Evolutionary conservation across 2,113 vertebrate species (phyloP).

Genomic region (Cyprinodon brontotheroides): DNA sequence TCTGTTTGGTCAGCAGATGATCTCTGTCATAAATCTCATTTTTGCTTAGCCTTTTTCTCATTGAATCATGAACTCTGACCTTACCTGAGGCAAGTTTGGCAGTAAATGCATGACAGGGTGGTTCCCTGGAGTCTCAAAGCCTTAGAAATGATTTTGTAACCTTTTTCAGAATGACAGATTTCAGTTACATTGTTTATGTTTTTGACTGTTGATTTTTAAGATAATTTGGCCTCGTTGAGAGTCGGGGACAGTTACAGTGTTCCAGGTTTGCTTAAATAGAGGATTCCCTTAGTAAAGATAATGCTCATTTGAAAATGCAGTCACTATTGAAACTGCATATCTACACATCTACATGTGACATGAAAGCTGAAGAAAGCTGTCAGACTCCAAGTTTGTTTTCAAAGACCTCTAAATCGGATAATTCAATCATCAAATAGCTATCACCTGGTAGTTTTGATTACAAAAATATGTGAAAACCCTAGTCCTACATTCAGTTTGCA

Average conservation of each 20-base stretch:
- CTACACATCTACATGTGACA: too few relatives aligned
- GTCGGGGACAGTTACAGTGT: too few relatives aligned
- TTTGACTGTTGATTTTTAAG: background rate
- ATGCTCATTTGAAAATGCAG: background rate
- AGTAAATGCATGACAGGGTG: too few relatives aligned
- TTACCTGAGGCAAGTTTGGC: background rate
- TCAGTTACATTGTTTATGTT: background rate
- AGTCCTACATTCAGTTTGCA: background rate
- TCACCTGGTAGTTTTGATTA: too few relatives aligned
- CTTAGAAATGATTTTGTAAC: background rate
- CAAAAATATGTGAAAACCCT: background rate
- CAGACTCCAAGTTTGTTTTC: too few relatives aligned
- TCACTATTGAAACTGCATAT: background rate
- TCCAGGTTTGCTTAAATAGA: too few relatives aligned
- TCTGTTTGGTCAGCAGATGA: too few relatives aligned
- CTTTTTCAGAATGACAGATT: background rate
- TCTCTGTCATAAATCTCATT: background rate
- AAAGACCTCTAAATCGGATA: too few relatives aligned
- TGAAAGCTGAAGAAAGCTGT: too few relatives aligned
- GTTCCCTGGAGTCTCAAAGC: too few relatives aligned
- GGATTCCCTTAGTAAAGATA: background rate
- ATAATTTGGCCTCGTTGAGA: background rate
- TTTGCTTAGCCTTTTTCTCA: background rate
- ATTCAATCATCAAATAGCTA: too few relatives aligned
- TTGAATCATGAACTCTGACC: background rate